Evolutionary conservation across 2,797 vertebrate genomes (phyloP), one percentile per base, ranked within the genome.

Genomic region (Esox lucius): DNA sequence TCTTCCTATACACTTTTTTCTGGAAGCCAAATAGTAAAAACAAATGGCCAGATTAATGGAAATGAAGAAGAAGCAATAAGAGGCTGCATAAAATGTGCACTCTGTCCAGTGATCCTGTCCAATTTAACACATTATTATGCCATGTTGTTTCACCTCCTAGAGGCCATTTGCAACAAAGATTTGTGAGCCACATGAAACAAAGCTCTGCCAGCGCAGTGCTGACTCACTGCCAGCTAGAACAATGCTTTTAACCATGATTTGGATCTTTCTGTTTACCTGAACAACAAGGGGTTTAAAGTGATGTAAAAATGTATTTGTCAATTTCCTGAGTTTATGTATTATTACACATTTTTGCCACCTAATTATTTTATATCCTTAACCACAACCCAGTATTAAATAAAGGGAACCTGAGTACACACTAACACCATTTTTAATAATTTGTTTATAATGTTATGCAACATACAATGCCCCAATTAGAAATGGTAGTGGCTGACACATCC

Each of bases 81-180:
- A 53, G 72, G 71, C 73, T 64, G 71, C 71, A 73, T 73, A 65
- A 24, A 65, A 64, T 65, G 48, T 53, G 61, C 69, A 26, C n/a
- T 19, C 59, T 65, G 35, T 49, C 61, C 61, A 66, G 48, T 11
- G 46, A 73, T 26, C 72, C 48, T 73, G 61, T 73, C 61, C 72
- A 73, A 73, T 73, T 73, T 65, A 64, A 73, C 72, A 73, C 72
- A 48, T 64, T 73, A 65, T 73, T 73, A 73, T 73, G 35, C 61
- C 72, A n/a, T 64, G 74, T 72, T 74, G 79, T 75, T 66, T 69
- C 69, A 70, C 51, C 69, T 70, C 48, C 48, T 70, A 46, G 69
- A 70, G 48, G 46, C 26, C 48, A 49, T 28, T 49, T 53, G 49
- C 17, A 17, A 70, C 69, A 70, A 70, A 19, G 16, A 28, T 70